Percentiles rank a stretch among this genome's conserved stretches.
Conservation (phyloP, 2,113 vertebrate genomes). For the Dipodomys ordii region DNA sequence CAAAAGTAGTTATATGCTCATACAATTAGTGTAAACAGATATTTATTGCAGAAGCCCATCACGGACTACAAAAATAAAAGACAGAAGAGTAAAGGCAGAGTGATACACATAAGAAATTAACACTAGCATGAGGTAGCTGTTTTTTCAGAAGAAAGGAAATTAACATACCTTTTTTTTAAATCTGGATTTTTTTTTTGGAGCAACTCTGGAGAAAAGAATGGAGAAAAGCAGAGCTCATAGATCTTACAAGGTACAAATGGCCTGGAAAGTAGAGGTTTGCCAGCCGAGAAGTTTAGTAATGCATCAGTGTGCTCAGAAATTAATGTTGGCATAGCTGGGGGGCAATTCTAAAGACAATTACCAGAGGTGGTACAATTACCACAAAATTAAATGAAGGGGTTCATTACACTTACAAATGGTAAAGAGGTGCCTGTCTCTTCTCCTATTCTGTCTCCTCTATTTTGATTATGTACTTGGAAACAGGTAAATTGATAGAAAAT, state of each 20-base stretch:
- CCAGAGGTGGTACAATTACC: constrained; percentile 83
- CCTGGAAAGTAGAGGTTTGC: constrained; percentile 83
- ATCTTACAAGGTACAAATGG: neutral
- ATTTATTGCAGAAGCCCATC: constrained; percentile 46
- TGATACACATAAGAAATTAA: constrained; percentile 46
- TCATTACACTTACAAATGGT: constrained; percentile 82
- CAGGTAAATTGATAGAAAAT: neutral
- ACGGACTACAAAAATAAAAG: constrained; percentile 56
- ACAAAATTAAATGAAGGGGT: constrained; percentile 81
- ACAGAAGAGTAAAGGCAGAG: constrained; percentile 50
- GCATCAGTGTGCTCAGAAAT: constrained; percentile 83
- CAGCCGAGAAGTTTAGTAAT: constrained; percentile 82
- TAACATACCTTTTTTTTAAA: constrained; percentile 91
- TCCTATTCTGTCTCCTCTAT: constrained; percentile 76
- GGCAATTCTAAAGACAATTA: constrained; percentile 81
- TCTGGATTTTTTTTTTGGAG: constrained; percentile 65
- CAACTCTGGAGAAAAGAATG: constrained; percentile 65
- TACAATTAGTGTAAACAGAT: constrained; percentile 73
- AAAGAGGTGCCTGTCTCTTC: constrained; percentile 80
- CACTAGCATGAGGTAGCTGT: constrained; percentile 66
- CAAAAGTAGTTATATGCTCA: constrained; percentile 60
- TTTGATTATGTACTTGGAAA: constrained; percentile 58
- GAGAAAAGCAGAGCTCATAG: constrained; percentile 39
- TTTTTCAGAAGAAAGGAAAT: constrained; percentile 87
- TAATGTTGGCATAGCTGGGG: constrained; percentile 82